A percentile compares a stretch with the other conserved stretches of the same genome.
Evolutionary conservation across 2,888 invertebrate species (phyloP).

Genomic region (Thera britannica): DNA sequence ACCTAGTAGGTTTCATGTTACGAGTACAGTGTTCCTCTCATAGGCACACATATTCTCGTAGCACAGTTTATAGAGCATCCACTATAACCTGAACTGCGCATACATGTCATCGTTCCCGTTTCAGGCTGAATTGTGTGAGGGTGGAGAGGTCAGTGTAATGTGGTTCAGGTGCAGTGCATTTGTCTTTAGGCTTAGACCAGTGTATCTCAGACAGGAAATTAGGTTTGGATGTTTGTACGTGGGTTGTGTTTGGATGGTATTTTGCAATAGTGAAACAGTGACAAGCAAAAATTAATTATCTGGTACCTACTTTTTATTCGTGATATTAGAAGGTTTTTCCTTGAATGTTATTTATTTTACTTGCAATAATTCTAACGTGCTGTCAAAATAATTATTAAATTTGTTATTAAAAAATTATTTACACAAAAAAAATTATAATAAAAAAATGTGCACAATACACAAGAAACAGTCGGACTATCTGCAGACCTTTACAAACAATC

Average conservation of each 20-base stretch:
- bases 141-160: slow-evolving; percentile 49
- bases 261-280: slow-evolving; percentile 44
- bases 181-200: slow-evolving; percentile 77
- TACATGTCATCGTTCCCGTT: slow-evolving; percentile 45
- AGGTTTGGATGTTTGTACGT: slow-evolving; percentile 80
- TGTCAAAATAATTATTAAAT: too few relatives aligned
- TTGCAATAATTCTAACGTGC: too few relatives aligned
- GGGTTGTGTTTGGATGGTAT: slow-evolving; percentile 55
- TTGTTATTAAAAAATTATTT: too few relatives aligned
- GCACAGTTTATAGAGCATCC: slow-evolving; percentile 45
- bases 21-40: slow-evolving; percentile 24
- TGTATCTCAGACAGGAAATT: slow-evolving; percentile 84
- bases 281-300: not conserved
- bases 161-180: slow-evolving; percentile 67
- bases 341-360: too few relatives aligned
- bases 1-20: slow-evolving; percentile 2
- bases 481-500: too few relatives aligned
- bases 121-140: slow-evolving; percentile 24
- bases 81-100: slow-evolving; percentile 45
- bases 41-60: slow-evolving; percentile 31
- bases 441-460: too few relatives aligned
- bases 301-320: too few relatives aligned
- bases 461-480: too few relatives aligned
- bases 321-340: too few relatives aligned
- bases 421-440: too few relatives aligned